Evolutionary conservation across 2,113 vertebrate genomes (phyloP).

Genomic region (Smithornis capensis): DNA sequence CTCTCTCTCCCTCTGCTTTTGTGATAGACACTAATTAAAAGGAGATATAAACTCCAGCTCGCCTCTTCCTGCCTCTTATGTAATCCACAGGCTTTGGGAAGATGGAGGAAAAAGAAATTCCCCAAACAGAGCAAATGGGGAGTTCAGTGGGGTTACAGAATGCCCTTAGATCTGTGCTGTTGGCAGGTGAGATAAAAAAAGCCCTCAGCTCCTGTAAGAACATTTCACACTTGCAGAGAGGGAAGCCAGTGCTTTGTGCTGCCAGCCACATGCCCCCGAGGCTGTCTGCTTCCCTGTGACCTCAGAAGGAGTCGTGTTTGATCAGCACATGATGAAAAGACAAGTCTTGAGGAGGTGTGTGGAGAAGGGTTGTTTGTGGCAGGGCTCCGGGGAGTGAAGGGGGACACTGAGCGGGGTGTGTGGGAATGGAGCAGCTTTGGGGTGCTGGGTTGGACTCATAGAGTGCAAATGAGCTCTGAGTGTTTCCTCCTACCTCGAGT

Average conservation of each 20-base stretch:
- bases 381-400: background rate
- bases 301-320: slow-evolving; percentile 43
- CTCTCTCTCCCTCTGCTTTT: slow-evolving; percentile 46
- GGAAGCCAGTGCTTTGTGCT: background rate
- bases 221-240: background rate
- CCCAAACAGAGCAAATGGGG: background rate
- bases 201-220: background rate
- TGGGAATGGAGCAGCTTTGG: background rate
- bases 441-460: background rate
- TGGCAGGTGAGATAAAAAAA: slow-evolving; percentile 8
- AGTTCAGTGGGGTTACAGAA: background rate
- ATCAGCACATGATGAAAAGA: slow-evolving; percentile 54
- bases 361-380: background rate
- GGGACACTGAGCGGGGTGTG: background rate
- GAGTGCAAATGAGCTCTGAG: background rate
- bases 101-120: background rate
- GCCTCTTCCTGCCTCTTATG: slow-evolving; percentile 29
- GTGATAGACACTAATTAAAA: slow-evolving; percentile 69
- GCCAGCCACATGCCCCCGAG: background rate
- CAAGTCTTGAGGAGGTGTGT: background rate
- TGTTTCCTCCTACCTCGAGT: background rate
- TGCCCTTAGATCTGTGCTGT: background rate
- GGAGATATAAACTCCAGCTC: slow-evolving; percentile 47
- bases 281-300: background rate
- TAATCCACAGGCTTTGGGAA: slow-evolving; percentile 14